Evolutionary conservation across 2,797 vertebrate species (phyloP).

Genomic region (Halcyon chelicuti): DNA sequence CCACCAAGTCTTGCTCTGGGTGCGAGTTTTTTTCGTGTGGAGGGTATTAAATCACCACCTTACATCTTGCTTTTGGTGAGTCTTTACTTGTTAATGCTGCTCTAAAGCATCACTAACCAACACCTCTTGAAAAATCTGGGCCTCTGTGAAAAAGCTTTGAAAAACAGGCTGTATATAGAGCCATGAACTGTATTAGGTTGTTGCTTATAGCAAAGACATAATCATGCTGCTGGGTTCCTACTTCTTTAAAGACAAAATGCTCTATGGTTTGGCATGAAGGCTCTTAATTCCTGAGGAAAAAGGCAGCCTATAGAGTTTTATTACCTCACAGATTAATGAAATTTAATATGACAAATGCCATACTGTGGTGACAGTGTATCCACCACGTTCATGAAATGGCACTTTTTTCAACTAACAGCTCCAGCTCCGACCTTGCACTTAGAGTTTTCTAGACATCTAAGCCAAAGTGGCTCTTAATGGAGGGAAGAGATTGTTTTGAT

Average conservation of each 20-base stretch:
- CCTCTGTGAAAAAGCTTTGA: not conserved
- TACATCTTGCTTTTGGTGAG: not conserved
- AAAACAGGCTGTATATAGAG: not conserved
- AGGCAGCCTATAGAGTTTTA: not conserved
- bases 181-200: not conserved
- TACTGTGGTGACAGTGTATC: not conserved
- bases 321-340: constrained; percentile 37
- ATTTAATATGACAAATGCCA: not conserved
- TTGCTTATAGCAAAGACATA: not conserved
- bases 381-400: not conserved
- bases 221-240: not conserved
- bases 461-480: constrained; percentile 65
- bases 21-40: not conserved
- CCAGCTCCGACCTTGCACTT: not conserved
- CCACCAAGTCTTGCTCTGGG: not conserved
- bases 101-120: not conserved
- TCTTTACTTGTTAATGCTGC: not conserved
- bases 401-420: constrained; percentile 35
- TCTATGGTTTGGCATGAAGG: not conserved
- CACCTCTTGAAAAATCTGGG: not conserved
- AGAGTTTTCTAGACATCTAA: constrained; percentile 21
- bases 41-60: not conserved
- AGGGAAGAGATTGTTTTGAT: constrained; percentile 59
- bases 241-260: not conserved
- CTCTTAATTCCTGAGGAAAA: not conserved